Base-by-base conservation (phyloP, 2,797 vertebrate species). In the Staurois parvus region DNA sequence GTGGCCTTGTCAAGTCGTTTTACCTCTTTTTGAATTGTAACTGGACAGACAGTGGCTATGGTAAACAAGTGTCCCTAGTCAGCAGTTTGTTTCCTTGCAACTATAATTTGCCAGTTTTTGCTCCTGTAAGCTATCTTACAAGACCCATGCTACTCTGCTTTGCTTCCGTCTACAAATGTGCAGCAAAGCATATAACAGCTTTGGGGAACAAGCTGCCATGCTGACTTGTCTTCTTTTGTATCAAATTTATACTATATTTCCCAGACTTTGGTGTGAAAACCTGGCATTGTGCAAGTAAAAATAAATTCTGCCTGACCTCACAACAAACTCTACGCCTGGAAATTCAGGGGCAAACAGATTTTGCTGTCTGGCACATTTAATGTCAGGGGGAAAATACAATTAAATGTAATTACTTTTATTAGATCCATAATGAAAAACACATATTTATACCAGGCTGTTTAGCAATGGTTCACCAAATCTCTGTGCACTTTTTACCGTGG, bases 371-470 rank as follows among this genome's bases (percentile, higher is more conserved):
- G 12, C 32, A 30, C 69, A 64, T 64, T 72, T 26, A 24, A 10
- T 59, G 75, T 81, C 85, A 73, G 80, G 64, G 72, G n/a, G 81
- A 2, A 82, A 88, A 73, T 7, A 84, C 30, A 72, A 86, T 52
- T 59, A 77, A 76, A 84, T 89, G 87, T 67, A 40, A 85, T 81
- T 84, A 86, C 84, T 66, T 8, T 0, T 76, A 88, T 79, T 84
- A 76, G 77, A 9, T n/a, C 34, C 72, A 15, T 75, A 68, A 59
- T 59, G 40, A 40, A 69, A 74, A 78, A 29, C 59, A 15, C 64
- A 48, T 79, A 81, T 90, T 88, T 87, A 84, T 85, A 86, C 88
- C 89, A 91, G 82, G 79, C 85, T 37, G 7, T 28, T 90, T 87
- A 85, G 1, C 90, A 62, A 88, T 0, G 0, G 72, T 74, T 89